Evolutionary conservation across 2,797 vertebrate species (phyloP), one percentile per base, ranked within the genome.

Genomic region (Notamacropus eugenii): DNA sequence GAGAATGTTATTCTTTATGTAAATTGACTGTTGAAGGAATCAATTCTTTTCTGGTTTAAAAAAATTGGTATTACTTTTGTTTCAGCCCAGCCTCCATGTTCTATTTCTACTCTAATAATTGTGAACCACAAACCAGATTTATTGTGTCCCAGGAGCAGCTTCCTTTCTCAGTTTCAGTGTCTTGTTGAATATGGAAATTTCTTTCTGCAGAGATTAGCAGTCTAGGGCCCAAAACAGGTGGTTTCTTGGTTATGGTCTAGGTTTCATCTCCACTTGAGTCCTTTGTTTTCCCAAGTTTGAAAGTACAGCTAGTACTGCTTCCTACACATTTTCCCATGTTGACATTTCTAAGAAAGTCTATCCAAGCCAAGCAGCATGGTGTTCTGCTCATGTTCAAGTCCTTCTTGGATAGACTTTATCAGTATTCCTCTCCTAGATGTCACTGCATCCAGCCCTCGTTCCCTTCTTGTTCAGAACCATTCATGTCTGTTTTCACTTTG

Each of bases 401-500:
- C 74, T 87, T 56, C 74, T 29, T 90, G n/a, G 56, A 34, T 10
- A 94, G 96, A 92, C 91, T 97, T 94, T 94, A 96, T 97, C 97
- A 95, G 94, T 94, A 97, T 97, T 96, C 95, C 54, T 91, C 27
- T 94, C 96, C 93, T 62, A 91, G 52, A 93, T 54, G 40, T 87
- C 46, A 14, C 56, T 4, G 56, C 93, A 93, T 93, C 90, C 50
- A 74, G 87, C 91, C 94, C 94, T 55, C 57, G 54, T 95, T 82
- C 40, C 46, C 94, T 91, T 91, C 96, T 96, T 96, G 34, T 93
- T 97, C 27, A 82, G 91, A 91, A 95, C 94, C 74, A 94, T 91
- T 97, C 92, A 56, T 97, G 95, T 96, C 96, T 95, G 92, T 96
- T 96, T 98, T 95, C 57, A 94, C 95, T 97, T 97, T 97, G 97